Evolutionary conservation across 2,797 vertebrate species (phyloP), one percentile per base, ranked within the genome.

Genomic region (Sebastes glaucus): DNA sequence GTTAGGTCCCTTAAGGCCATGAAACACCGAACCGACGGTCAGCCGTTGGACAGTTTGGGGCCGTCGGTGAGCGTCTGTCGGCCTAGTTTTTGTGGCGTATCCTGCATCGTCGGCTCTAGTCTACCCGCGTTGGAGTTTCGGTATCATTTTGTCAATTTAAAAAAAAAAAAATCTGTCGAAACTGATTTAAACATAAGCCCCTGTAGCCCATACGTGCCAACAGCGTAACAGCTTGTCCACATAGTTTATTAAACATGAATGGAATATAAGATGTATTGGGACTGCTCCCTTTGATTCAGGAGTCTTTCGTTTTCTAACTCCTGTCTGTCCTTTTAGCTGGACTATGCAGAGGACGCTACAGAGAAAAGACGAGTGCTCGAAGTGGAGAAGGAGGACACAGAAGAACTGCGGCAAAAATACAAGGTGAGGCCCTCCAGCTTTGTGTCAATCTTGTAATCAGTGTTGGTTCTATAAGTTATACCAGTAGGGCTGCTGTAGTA

Each of bases 351-450:
- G 92, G 99, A 99, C 90, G 98, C 98, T 85, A 99, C 99, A 64
- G 99, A 99, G 91, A 97, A 98, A 90, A 97, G 99, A 80, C 95
- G 98, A 85, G 98, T 96, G 69, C 95, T 99, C 85, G 99, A 99
- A 93, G 97, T 99, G 91, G 99, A 99, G 91, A 99, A 99, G 78
- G 98, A 99, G 94, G 98, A 99, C 88, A 99, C 99, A 0, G 98
- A 99, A 90, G 99, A 99, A 91, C 96, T 98, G 74, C 97, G 98
- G 66, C 98, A 99, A 89, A 99, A 99, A 82, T 99, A 99, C 93
- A 99, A 99, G 97, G 99, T 99, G 86, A 87, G 14, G 30, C 78
- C 18, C 9, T 67, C 49, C 35, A 62, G 28, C 32, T 59, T 59
- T 16, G 13, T 56, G 20, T 53, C 16, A 6, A 46, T 59, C 20